Base-by-base conservation (phyloP, 2,113 vertebrate genomes). In the Nycticebus coucang region DNA sequence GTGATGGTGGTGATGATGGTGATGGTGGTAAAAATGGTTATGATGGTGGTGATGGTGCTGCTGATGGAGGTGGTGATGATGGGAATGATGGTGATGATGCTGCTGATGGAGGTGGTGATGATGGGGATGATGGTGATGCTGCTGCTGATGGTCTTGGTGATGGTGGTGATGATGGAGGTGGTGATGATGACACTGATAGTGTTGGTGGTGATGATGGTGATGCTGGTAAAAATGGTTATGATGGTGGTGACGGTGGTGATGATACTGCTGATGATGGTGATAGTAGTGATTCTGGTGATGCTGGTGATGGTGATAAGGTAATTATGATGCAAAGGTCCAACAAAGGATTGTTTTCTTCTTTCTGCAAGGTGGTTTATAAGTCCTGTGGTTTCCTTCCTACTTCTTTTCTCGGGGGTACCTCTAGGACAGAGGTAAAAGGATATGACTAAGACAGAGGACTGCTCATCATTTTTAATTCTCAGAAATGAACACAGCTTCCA, bases 241-340 rank as follows among this genome's bases (percentile, higher is more conserved):
- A 2, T 55, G 33, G 0, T 2, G 26, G 0, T 41, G 10, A 3
- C 55, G 18, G 0, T n/a, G 41, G 0, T 74, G 55, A 4, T 45
- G 53, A 0, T 55, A 7, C 0, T 55, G 15, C 0, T 33, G 0
- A 1, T 14, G 4, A 0, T 24, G 26, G 0, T n/a, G 55, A 0
- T 37, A 2, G 0, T 19, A 15, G 0, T 79, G 41, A 0, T 30
- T 33, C 0, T 26, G 19, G 0, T 19, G 12, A 0, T 26, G 21
- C 0, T 33, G 9, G 0, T 24, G 62, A 1, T 57, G 62, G 0
- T 10, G 14, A 10, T 60, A 18, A 0, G 41, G 2, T 66, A 26
- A 64, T 64, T 19, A 35, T 66, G 28, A 9, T 26, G 1, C 26
- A 74, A 53, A 84, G 11, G 19, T 28, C 18, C 28, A 13, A 7